Evolutionary conservation across 1,140 invertebrate species (phyloP).

Genomic region (Pogonomyrmex barbatus): DNA sequence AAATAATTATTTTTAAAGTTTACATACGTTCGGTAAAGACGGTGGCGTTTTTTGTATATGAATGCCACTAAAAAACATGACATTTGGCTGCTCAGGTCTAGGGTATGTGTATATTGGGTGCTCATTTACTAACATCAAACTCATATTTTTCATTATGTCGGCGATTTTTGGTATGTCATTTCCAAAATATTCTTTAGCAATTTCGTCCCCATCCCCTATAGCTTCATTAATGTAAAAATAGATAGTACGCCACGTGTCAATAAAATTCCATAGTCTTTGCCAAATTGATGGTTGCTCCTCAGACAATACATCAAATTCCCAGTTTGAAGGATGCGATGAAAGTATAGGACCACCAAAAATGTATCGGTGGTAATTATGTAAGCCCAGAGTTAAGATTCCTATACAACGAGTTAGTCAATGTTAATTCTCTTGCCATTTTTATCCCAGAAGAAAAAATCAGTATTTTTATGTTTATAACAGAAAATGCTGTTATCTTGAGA

Average conservation of each 20-base stretch:
- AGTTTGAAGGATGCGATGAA: slow-evolving; percentile 65
- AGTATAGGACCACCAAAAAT: slow-evolving; percentile 51
- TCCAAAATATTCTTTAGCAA: slow-evolving; percentile 60
- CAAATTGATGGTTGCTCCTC: slow-evolving; percentile 50
- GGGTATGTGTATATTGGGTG: slow-evolving; percentile 86
- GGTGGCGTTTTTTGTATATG: slow-evolving; percentile 79
- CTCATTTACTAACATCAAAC: slow-evolving; percentile 38
- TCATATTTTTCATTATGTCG: slow-evolving; percentile 36
- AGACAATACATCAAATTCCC: slow-evolving; percentile 17
- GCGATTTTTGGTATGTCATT: background rate
- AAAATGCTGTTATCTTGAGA: background rate
- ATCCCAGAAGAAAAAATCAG: background rate
- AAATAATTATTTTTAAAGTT: background rate
- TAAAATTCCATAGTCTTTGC: slow-evolving; percentile 55
- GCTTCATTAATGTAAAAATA: slow-evolving; percentile 73
- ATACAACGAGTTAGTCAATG: background rate
- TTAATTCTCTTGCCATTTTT: background rate
- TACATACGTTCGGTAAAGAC: slow-evolving; percentile 68
- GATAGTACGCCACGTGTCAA: background rate
- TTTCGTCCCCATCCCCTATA: slow-evolving; percentile 49
- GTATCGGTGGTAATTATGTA: slow-evolving; percentile 47
- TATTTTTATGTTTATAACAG: background rate
- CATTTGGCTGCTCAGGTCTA: slow-evolving; percentile 86
- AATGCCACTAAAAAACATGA: slow-evolving; percentile 85
- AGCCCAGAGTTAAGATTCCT: slow-evolving; percentile 51